Evolutionary conservation across 2,113 vertebrate genomes (phyloP), one percentile per base, ranked within the genome.

Genomic region (zebrafish (Danio rerio)): DNA sequence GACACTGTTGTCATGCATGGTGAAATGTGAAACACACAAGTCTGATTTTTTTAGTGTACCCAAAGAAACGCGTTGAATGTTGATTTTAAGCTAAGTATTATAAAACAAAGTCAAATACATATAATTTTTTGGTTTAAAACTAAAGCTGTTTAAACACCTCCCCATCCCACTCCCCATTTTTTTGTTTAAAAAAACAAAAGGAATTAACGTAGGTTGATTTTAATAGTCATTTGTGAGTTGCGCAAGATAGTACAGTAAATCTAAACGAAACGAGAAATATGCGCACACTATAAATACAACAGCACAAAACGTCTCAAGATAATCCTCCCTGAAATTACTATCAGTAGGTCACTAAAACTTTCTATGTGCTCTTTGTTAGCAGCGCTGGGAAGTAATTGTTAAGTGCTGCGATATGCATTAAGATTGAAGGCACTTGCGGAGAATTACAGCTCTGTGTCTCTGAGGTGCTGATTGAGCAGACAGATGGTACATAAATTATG

Each of bases 401-500:
- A 89, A 86, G 85, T 75, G 89, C 92, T 92, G 91, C 50, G n/a
- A 85, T 89, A 88, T 90, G 88, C 89, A 91, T 92, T 86, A 91
- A 82, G 80, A 68, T 6, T 56, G 77, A 86, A n/a, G 50, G 81
- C 58, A 81, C 72, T 66, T 75, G 63, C 71, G 85, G 75, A 90
- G 85, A 88, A 88, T 89, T 86, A 84, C 80, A 73, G 82, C 82
- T 12, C 78, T 81, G 86, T 88, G 90, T 92, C 90, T 91, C 89
- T 9, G 84, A 91, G 89, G 92, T 92, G 90, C 93, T 91, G 91
- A 93, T 88, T 89, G 90, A 90, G 88, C 52, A 71, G 87, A 88
- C 92, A 94, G 92, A 93, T 93, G 93, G 90, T 87, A 83, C 80
- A 92, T 91, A 91, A 91, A 92, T 93, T 93, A 91, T 83, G 87